Percentiles rank a stretch among this genome's conserved stretches.
Conservation (phyloP, 2,888 invertebrate species). For the Dolomedes plantarius region DNA sequence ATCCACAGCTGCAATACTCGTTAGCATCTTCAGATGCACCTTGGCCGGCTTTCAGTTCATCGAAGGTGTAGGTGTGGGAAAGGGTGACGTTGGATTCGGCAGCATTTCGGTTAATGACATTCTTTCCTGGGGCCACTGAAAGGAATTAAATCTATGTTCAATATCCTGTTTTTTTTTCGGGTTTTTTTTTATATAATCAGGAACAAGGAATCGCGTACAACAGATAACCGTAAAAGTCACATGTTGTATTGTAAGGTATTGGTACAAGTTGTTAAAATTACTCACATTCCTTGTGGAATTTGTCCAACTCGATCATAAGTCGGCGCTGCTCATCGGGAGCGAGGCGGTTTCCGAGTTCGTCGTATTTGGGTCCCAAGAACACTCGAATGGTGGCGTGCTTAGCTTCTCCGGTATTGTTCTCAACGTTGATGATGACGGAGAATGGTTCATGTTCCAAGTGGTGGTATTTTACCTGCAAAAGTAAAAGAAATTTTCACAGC, state of each 20-base stretch:
- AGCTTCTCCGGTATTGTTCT: constrained; percentile 76
- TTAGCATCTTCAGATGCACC: constrained; percentile 63
- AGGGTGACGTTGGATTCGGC: constrained; percentile 82
- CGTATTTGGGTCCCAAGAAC: constrained; percentile 83
- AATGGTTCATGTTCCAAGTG: constrained; percentile 87
- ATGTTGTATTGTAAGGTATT: too few species aligned
- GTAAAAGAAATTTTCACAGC: too few species aligned
- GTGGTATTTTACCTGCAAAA: constrained; percentile 80
- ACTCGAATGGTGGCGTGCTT: constrained; percentile 83
- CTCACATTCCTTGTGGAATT: constrained; percentile 83
- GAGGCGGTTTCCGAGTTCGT: constrained; percentile 83
- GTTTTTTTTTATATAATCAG: too few species aligned
- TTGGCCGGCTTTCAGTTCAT: constrained; percentile 80
- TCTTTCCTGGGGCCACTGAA: constrained; percentile 81
- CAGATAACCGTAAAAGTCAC: too few species aligned
- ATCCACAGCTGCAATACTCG: constrained; percentile 89
- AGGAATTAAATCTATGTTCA: not conserved
- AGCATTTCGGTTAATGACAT: constrained; percentile 83
- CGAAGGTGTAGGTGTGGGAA: constrained; percentile 84
- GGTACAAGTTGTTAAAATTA: too few species aligned
- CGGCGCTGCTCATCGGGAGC: constrained; percentile 81
- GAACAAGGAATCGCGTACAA: too few species aligned
- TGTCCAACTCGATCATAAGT: constrained; percentile 85
- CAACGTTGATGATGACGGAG: constrained; percentile 80
- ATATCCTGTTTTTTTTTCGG: too few species aligned